These are phyloP conservation scores for Elaphurus davidianus DNA, from an alignment of 2,113 vertebrate species.

Conservation along the genomic window DNA sequence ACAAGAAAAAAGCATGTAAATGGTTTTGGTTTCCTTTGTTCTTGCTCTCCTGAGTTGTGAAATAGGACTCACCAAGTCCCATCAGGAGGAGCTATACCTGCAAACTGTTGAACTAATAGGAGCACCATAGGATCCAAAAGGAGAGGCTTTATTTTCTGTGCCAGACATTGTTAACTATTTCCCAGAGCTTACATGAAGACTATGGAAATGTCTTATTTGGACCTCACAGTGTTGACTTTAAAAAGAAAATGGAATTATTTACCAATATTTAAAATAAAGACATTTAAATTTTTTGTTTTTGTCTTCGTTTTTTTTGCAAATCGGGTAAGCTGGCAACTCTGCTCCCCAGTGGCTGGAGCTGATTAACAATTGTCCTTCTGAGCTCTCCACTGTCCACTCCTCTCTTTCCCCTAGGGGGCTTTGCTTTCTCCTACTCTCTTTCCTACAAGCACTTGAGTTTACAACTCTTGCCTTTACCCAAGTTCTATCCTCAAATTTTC, in stretches of 20 bases:
- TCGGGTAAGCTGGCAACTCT: background rate
- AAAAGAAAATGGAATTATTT: background rate
- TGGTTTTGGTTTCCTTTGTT: slow-evolving; percentile 62
- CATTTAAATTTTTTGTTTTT: background rate
- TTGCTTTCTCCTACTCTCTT: background rate
- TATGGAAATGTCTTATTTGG: background rate
- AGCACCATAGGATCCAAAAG: background rate
- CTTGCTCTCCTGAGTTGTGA: slow-evolving; percentile 15
- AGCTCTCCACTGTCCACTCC: fast-evolving
- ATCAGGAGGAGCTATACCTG: background rate
- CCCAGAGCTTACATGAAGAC: background rate
- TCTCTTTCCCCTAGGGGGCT: fast-evolving
- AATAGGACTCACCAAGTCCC: background rate
- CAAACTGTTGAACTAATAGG: background rate
- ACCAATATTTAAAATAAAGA: background rate
- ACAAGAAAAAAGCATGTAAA: slow-evolving; percentile 52
- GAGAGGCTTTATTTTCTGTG: background rate
- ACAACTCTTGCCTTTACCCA: background rate
- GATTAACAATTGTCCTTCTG: fast-evolving
- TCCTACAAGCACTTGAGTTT: background rate
- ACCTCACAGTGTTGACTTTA: background rate
- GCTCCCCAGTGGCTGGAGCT: fast-evolving
- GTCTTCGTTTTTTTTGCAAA: background rate
- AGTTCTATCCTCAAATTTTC: background rate
- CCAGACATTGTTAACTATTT: background rate